Evolutionary conservation across 2,113 vertebrate genomes (phyloP), one percentile per base, ranked within the genome.

Genomic region (Heterotis niloticus): DNA sequence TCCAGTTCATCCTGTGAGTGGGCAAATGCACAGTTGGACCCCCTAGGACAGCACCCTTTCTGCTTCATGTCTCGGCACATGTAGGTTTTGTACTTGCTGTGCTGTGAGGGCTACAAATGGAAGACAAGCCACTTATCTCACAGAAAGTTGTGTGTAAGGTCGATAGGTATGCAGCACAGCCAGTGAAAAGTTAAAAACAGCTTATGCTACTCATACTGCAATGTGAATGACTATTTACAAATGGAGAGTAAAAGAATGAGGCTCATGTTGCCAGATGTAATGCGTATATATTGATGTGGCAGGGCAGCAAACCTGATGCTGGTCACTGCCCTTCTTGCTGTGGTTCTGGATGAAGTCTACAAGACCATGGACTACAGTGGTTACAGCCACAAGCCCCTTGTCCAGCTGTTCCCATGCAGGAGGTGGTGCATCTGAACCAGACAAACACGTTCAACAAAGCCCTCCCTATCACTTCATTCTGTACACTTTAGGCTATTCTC

Each of bases 61-160:
- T 98, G 97, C 85, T 98, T 98, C 96, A 99, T 98, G 88, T 99
- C 98, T 68, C 98, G 92, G 85, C 98, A 99, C 98, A 99, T 98
- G 83, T 98, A 98, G 0, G 97, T 99, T 90, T 99, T 99, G 82
- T 99, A 99, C 84, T 99, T 99, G 93, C 97, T 98, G 89, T 98
- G 96, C 89, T 99, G 98, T 75, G 96, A 95, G 83, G 96, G 96
- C 96, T 99, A 84, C 82, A 80, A 81, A 0, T 17, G 82, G 60
- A 83, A 65, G 64, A 26, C 67, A 0, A 0, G 1, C 51, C 4
- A 66, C 1, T 66, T 0, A 56, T n/a, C 11, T 10, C 70, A 28
- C 11, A 23, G 14, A 57, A 14, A 78, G 23, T 56, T 65, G 24
- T 10, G 28, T 10, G 23, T 76, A 75, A 77, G 18, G 77, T 1